Conservation (phyloP, 2,797 vertebrate species). For the Clarias pachynema region DNA sequence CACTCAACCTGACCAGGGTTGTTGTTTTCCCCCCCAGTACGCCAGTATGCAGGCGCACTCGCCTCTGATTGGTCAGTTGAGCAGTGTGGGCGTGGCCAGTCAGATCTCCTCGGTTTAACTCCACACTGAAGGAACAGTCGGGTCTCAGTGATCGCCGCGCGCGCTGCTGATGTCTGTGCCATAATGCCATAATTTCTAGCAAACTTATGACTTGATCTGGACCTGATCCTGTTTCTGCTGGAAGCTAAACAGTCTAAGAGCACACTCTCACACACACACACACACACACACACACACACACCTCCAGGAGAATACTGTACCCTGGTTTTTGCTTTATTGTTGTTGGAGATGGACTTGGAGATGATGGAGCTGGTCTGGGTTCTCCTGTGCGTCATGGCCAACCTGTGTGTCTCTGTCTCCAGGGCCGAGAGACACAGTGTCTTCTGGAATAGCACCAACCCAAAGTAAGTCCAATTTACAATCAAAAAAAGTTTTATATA, state of each 20-base stretch:
- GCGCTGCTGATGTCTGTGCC: not conserved
- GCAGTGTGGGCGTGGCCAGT: slow-evolving; percentile 57
- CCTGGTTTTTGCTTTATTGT: too few species aligned
- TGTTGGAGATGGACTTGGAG: slow-evolving; percentile 73
- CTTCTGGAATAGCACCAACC: slow-evolving; percentile 80
- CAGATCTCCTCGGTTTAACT: not conserved
- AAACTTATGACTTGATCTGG: not conserved
- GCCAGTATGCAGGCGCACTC: not conserved
- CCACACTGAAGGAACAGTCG: not conserved
- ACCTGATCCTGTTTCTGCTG: not conserved
- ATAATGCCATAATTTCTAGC: not conserved
- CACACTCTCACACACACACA: not conserved
- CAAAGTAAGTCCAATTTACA: slow-evolving; percentile 67
- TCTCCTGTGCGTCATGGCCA: slow-evolving; percentile 62
- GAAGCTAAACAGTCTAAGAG: not conserved
- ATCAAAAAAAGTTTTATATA: not conserved
- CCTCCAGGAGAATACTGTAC: slow-evolving; percentile 17
- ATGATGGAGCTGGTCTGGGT: slow-evolving; percentile 55
- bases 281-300: not conserved
- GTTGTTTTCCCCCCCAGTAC: too few species aligned
- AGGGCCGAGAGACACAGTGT: slow-evolving; percentile 78
- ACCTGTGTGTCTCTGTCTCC: slow-evolving; percentile 68
- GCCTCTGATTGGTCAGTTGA: slow-evolving; percentile 64
- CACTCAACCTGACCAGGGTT: too few species aligned
- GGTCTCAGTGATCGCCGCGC: slow-evolving; percentile 67